Conservation (phyloP, 2,888 invertebrate genomes). For the Drosophila yooni region DNA sequence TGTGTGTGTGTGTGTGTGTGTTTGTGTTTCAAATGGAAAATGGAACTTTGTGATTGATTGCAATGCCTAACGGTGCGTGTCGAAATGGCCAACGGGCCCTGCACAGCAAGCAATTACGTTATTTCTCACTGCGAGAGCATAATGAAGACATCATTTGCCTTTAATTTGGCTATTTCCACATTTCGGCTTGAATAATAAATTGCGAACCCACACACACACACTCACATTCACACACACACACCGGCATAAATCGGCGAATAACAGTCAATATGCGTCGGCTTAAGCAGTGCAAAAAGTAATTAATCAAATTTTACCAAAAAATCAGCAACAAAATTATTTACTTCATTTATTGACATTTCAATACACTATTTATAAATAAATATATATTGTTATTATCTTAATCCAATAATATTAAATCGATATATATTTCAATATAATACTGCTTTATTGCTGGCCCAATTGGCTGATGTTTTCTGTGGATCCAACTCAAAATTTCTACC, state of each 20-base stretch:
- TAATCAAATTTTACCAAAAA: slow-evolving; percentile 38
- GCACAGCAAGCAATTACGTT: slow-evolving; percentile 64
- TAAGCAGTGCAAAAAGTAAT: slow-evolving; percentile 38
- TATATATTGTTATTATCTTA: background rate
- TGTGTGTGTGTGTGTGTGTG: slow-evolving; percentile 5
- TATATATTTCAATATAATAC: background rate
- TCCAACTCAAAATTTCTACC: background rate
- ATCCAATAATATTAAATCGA: background rate
- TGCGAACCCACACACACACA: slow-evolving; percentile 40
- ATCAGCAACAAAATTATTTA: slow-evolving; percentile 13
- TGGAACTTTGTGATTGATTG: slow-evolving; percentile 75
- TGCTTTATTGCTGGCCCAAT: background rate
- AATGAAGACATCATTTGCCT: slow-evolving; percentile 78
- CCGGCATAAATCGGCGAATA: slow-evolving; percentile 19
- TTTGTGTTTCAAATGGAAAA: slow-evolving; percentile 49
- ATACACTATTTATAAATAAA: slow-evolving; percentile 26
- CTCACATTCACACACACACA: slow-evolving; percentile 4
- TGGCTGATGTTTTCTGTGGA: background rate
- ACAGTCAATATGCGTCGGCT: slow-evolving; percentile 20
- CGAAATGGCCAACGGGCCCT: slow-evolving; percentile 60
- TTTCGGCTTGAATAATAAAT: slow-evolving; percentile 71
- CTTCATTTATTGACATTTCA: slow-evolving; percentile 2
- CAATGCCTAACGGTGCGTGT: slow-evolving; percentile 71
- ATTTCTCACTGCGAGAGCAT: slow-evolving; percentile 68
- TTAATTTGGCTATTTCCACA: slow-evolving; percentile 73